Base-by-base conservation (phyloP, 2,797 vertebrate genomes). In the Jordanella pulchra region DNA sequence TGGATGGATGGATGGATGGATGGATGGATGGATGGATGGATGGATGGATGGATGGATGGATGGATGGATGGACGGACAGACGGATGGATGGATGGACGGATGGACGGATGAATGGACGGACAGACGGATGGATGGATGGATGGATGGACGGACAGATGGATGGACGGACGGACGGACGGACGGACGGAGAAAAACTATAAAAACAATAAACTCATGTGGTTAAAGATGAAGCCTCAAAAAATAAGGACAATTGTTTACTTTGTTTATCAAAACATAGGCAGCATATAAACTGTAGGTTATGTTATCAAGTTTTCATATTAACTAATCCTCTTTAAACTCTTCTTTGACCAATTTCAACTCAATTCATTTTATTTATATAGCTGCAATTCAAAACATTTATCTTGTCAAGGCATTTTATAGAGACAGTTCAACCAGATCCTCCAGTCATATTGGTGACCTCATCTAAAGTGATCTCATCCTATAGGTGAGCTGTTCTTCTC, bases 401-500 rank as follows among this genome's bases (percentile, higher is more conserved):
- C 35, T 5, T 39, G 5, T 39, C 35, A 39, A 39, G 35, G 35
- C 35, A 39, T 7, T 39, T 39, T 39, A 39, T 3, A 39, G 35
- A 35, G 32, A 35, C 32, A 35, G 6, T 18, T 51, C 50, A 6
- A 7, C 9, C n/a, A 27, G 13, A 13, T 25, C n/a, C 5, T 10
- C 11, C 53, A 54, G 53, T 54, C 25, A 11, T 4, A 25, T 11
- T 54, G n/a, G n/a, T 25, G 7, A 25, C 3, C 53, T n/a, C 1
- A 23, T 51, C 25, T 12, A 27, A 15, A 18, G 23, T 63, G 77
- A 86, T 79, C 79, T 68, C 73, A 61, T 78, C 76, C 80, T 81
- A 82, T 84, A 45, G 74, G 76, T 79, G 83, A 83, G 77, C 60
- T 63, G 51, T 27, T 56, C 72, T 78, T 28, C 28, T 66, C 53